phyloP scores from a whole-genome alignment of 2,113 vertebrate genomes.

The Macroglossus sobrinus region DNA sequence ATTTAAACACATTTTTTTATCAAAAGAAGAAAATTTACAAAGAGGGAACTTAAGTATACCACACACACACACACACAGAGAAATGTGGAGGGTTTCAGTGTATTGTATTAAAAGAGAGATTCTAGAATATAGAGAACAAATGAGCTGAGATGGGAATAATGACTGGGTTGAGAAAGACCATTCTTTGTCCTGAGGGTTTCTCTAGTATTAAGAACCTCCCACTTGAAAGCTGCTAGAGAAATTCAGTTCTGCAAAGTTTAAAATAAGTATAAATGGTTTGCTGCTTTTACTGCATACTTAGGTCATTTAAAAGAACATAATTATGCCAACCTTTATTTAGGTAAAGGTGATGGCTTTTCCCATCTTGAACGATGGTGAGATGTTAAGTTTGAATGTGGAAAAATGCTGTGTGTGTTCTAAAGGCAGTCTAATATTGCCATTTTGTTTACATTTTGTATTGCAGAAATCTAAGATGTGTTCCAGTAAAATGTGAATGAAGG shows the following conservation, averaged over 20 bases:
- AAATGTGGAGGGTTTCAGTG: neutral
- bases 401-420: neutral
- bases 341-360: neutral
- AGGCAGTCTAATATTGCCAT: neutral
- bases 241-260: neutral
- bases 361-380: neutral
- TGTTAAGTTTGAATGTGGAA: neutral
- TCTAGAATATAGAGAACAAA: neutral
- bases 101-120: neutral
- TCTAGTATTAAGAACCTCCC: neutral
- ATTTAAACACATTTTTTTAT: neutral
- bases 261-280: neutral
- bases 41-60: neutral
- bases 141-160: constrained; percentile 5
- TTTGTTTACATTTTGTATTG: constrained; percentile 1
- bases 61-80: too few species aligned
- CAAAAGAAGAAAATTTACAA: neutral
- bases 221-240: neutral
- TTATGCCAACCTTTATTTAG: neutral
- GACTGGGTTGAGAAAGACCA: neutral
- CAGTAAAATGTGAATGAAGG: neutral
- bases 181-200: neutral
- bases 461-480: neutral
- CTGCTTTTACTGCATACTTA: neutral
- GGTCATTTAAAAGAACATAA: neutral